A percentile compares a stretch with the other conserved stretches of the same genome.
Conservation (phyloP, 2,113 vertebrate genomes). For the Xenopus borealis region DNA sequence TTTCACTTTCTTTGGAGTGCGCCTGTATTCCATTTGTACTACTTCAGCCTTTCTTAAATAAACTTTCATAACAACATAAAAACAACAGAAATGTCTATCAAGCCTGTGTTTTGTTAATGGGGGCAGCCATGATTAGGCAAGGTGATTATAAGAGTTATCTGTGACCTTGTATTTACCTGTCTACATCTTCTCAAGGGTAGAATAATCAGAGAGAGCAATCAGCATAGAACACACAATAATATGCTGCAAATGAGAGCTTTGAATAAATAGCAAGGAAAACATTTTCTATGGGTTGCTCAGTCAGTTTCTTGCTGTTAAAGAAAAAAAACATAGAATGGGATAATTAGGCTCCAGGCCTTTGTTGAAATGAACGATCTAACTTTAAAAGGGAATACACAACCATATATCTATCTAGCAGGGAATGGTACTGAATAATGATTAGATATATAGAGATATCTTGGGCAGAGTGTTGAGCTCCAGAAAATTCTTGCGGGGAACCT, state of each 20-base stretch:
- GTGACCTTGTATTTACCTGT: slow-evolving; percentile 45
- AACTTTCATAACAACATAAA: slow-evolving; percentile 14
- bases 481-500: no score
- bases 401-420: background rate
- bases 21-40: background rate
- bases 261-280: slow-evolving; percentile 34
- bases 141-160: slow-evolving; percentile 34
- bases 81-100: slow-evolving; percentile 26
- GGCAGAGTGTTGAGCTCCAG: no score
- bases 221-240: slow-evolving; percentile 40
- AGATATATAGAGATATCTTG: background rate
- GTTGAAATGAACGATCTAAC: background rate
- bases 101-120: slow-evolving; percentile 25
- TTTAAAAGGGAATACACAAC: background rate
- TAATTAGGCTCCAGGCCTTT: slow-evolving; percentile 3
- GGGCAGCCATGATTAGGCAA: slow-evolving; percentile 33
- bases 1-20: background rate
- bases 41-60: slow-evolving; percentile 6
- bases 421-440: background rate
- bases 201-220: slow-evolving; percentile 43
- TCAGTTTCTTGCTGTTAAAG: background rate
- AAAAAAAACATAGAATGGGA: background rate
- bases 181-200: slow-evolving; percentile 44
- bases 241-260: slow-evolving; percentile 14
- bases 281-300: slow-evolving; percentile 10